Evolutionary conservation across 2,113 vertebrate genomes (phyloP).

Genomic region (Maccullochella peelii): DNA sequence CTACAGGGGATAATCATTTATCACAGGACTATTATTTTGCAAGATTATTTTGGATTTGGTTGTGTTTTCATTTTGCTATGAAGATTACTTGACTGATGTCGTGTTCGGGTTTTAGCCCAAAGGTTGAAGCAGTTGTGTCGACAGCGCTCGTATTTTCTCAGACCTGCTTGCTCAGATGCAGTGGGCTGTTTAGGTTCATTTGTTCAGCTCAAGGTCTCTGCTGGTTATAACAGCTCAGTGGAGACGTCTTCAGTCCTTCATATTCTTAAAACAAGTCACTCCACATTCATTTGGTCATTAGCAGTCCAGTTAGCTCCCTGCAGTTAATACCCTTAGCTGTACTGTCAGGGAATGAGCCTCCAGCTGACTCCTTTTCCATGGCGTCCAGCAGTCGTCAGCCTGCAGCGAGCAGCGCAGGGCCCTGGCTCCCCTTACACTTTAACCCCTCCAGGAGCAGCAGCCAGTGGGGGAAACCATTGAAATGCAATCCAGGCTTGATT

Average conservation of each 20-base stretch:
- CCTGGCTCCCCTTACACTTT: not conserved
- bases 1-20: not conserved
- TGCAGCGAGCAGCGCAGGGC: too few relatives aligned
- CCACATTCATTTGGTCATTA: too few relatives aligned
- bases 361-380: not conserved
- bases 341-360: not conserved
- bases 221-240: not conserved
- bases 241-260: not conserved
- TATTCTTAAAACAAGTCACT: not conserved
- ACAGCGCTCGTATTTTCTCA: not conserved
- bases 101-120: constrained; percentile 50
- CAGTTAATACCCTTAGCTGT: not conserved
- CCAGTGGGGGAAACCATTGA: not conserved
- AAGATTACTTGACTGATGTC: constrained; percentile 20
- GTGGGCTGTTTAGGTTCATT: not conserved
- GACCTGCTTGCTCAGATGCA: not conserved
- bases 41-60: constrained; percentile 40
- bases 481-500: not conserved
- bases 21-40: constrained; percentile 4
- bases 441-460: constrained; percentile 44
- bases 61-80: constrained; percentile 10
- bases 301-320: not conserved
- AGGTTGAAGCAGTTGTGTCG: constrained; percentile 17
- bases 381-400: not conserved
- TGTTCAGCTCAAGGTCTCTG: constrained; percentile 19